These are phyloP conservation scores for Calameuta pallipes DNA, from an alignment of 2,888 invertebrate species.

Conservation along the genomic window DNA sequence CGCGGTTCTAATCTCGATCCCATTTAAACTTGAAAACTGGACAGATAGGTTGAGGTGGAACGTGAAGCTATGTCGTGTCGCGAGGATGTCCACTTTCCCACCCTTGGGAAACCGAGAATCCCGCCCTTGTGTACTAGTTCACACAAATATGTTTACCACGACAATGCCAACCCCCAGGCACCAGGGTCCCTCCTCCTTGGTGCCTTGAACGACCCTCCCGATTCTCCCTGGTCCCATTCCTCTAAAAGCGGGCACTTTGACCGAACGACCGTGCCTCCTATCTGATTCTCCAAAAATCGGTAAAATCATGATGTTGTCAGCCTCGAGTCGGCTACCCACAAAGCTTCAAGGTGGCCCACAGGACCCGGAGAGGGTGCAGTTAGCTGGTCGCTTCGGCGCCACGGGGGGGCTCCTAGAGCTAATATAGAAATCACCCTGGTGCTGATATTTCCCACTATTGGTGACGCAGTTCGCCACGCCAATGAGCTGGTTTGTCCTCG, in stretches of 20 bases:
- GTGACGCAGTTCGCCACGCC: constrained; percentile 41
- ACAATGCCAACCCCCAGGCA: constrained; percentile 28
- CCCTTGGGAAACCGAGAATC: constrained; percentile 23
- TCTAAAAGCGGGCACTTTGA: constrained; percentile 40
- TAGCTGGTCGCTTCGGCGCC: constrained; percentile 38
- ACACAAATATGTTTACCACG: constrained; percentile 36
- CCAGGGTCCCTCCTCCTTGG: constrained; percentile 12
- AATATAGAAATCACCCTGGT: constrained; percentile 59
- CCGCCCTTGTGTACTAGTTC: constrained; percentile 15
- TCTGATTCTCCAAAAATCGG: constrained; percentile 44
- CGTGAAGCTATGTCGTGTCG: constrained; percentile 50
- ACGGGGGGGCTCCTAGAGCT: constrained; percentile 50
- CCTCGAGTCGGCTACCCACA: constrained; percentile 47
- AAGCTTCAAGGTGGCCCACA: constrained; percentile 50
- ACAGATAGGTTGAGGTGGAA: constrained; percentile 39
- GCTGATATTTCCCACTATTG: constrained; percentile 53
- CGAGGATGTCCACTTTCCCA: constrained; percentile 37
- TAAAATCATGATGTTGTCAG: constrained; percentile 49
- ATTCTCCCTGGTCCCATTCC: constrained; percentile 9
- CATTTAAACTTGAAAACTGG: constrained; percentile 32
- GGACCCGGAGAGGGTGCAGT: constrained; percentile 26
- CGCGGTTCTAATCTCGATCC: constrained; percentile 45
- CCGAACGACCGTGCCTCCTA: constrained; percentile 27
- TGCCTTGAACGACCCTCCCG: background rate
- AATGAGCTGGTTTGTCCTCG: constrained; percentile 32